These are phyloP conservation scores for Drosophila kurseongensis DNA, from an alignment of 1,140 invertebrate genomes.

Conservation along the genomic window DNA sequence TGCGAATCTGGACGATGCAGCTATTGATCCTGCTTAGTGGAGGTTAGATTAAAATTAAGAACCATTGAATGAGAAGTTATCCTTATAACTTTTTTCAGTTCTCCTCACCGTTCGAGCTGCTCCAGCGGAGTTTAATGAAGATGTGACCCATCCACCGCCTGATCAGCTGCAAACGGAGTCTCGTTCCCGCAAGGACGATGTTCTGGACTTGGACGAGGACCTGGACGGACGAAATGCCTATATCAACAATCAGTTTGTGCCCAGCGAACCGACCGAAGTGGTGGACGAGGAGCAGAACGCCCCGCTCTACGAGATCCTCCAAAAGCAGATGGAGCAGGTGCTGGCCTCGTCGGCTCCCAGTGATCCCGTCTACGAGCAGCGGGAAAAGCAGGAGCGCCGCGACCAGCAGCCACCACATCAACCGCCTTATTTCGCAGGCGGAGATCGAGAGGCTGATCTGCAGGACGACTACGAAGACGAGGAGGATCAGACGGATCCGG, in stretches of 20 bases:
- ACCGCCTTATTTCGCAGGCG: conserved; percentile 47
- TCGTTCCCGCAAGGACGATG: conserved; percentile 44
- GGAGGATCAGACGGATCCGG: conserved; percentile 35
- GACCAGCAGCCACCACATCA: conserved; percentile 53
- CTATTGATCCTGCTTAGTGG: conserved; percentile 46
- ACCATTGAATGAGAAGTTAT: background rate
- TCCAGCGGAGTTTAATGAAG: conserved; percentile 25
- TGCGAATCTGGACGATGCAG: conserved; percentile 8
- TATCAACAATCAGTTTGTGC: conserved; percentile 78
- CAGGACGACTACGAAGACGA: conserved; percentile 70
- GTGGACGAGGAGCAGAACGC: conserved; percentile 61
- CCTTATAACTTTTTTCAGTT: conserved; percentile 8
- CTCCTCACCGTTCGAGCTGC: conserved; percentile 11
- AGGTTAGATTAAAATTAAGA: conserved; percentile 34
- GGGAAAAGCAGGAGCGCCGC: conserved; percentile 44
- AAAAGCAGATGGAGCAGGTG: conserved; percentile 80
- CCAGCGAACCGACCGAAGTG: conserved; percentile 55
- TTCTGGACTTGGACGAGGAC: conserved; percentile 56
- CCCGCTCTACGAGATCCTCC: conserved; percentile 74
- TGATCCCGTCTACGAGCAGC: conserved; percentile 62
- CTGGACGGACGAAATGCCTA: conserved; percentile 74
- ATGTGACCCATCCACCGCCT: conserved; percentile 25
- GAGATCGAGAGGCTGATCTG: conserved; percentile 23
- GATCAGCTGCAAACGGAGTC: conserved; percentile 27
- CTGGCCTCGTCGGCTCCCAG: conserved; percentile 57